Conservation (phyloP, 2,797 vertebrate species). For the Denticeps clupeoides region DNA sequence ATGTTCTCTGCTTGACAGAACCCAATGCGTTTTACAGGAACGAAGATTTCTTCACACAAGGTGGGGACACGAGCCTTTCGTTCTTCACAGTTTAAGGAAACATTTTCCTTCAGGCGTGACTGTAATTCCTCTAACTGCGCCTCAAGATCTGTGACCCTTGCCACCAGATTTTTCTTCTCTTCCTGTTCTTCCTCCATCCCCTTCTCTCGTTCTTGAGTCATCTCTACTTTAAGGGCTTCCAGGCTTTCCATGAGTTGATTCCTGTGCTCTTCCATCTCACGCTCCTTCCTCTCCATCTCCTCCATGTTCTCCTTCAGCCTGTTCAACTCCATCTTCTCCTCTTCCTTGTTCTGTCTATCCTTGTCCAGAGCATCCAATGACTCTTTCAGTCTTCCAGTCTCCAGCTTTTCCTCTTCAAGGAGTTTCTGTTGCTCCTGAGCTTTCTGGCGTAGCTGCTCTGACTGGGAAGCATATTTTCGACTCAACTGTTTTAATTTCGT, state of each 20-base stretch:
- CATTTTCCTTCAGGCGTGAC: slow-evolving; percentile 34
- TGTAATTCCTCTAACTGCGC: slow-evolving; percentile 50
- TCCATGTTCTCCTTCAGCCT: slow-evolving; percentile 32
- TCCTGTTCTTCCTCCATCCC: neutral
- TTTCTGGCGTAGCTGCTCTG: slow-evolving; percentile 36
- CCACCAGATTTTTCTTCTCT: slow-evolving; percentile 30
- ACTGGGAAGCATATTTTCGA: slow-evolving; percentile 48
- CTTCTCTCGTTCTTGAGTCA: slow-evolving; percentile 40
- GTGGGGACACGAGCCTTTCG: no score
- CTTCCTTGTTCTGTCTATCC: slow-evolving; percentile 18
- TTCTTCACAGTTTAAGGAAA: slow-evolving; percentile 47
- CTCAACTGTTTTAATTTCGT: slow-evolving; percentile 61
- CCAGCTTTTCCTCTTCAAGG: slow-evolving; percentile 50
- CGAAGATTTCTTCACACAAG: slow-evolving; percentile 31
- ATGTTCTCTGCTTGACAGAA: slow-evolving; percentile 49
- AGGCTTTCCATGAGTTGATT: slow-evolving; percentile 50
- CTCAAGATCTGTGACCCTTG: slow-evolving; percentile 45
- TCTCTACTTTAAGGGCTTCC: slow-evolving; percentile 43
- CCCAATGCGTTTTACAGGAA: slow-evolving; percentile 34
- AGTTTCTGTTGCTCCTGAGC: slow-evolving; percentile 47
- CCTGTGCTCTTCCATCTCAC: slow-evolving; percentile 45
- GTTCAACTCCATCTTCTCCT: slow-evolving; percentile 21
- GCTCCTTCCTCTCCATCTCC: slow-evolving; percentile 32
- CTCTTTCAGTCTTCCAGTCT: slow-evolving; percentile 42
- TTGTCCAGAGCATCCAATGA: slow-evolving; percentile 37